phyloP scores from a whole-genome alignment of 2,888 invertebrate species.

The Drosophila mayaguana region DNA sequence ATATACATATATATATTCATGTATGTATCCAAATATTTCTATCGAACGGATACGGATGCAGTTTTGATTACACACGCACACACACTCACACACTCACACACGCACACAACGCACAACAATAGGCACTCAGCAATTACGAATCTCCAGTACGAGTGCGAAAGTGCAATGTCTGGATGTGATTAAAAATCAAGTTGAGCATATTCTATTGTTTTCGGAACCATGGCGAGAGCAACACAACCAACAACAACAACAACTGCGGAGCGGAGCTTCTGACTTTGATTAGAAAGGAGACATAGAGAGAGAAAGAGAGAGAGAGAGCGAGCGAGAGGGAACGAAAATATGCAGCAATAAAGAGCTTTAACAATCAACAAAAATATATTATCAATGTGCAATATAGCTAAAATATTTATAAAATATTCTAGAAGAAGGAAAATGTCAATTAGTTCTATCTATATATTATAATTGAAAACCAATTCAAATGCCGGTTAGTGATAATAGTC shows the following conservation, averaged over 20 bases:
- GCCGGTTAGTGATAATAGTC: conserved; percentile 59
- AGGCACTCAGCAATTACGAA: conserved; percentile 47
- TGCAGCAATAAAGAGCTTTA: conserved; percentile 61
- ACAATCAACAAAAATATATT: conserved; percentile 48
- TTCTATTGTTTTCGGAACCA: conserved; percentile 66
- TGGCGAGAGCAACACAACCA: conserved; percentile 39
- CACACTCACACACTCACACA: conserved; percentile 9
- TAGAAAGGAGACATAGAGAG: conserved; percentile 28
- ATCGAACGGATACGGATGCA: conserved; percentile 63
- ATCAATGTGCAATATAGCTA: conserved; percentile 68
- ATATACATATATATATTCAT: background rate
- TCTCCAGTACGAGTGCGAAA: conserved; percentile 59
- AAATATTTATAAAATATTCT: conserved; percentile 65
- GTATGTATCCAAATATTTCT: conserved; percentile 21
- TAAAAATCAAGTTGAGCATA: conserved; percentile 50
- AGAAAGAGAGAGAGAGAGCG: conserved; percentile 2
- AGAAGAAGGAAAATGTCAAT: conserved; percentile 37
- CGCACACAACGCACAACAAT: conserved; percentile 10
- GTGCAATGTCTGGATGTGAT: conserved; percentile 73
- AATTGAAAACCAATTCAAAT: conserved; percentile 39
- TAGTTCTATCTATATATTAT: conserved; percentile 16
- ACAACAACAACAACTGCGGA: conserved; percentile 15
- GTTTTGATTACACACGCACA: conserved; percentile 47
- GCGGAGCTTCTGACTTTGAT: conserved; percentile 54
- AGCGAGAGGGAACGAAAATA: conserved; percentile 15